These are phyloP conservation scores for Tenodera sinensis DNA, from an alignment of 2,888 invertebrate species.

Conservation along the genomic window DNA sequence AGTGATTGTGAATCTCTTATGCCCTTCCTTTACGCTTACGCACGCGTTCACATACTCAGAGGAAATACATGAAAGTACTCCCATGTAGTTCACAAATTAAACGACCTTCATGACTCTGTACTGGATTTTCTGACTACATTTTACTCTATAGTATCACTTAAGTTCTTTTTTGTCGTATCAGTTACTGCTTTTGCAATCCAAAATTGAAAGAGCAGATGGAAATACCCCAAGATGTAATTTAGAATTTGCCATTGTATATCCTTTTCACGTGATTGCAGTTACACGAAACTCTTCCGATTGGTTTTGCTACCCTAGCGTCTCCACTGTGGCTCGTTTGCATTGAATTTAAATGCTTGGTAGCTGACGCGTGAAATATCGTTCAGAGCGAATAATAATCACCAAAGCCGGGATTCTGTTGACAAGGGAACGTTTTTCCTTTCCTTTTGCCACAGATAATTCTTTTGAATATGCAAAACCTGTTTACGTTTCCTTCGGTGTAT, in stretches of 20 bases:
- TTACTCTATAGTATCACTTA: not conserved
- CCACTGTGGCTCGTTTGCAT: not conserved
- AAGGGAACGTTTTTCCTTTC: not conserved
- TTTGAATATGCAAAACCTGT: not conserved
- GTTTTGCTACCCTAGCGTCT: not conserved
- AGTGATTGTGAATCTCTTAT: too few species aligned
- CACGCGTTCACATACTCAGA: not conserved
- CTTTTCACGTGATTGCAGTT: not conserved
- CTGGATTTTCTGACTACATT: not conserved
- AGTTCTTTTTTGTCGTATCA: not conserved
- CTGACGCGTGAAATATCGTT: not conserved
- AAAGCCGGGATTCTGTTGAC: not conserved
- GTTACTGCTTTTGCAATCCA: not conserved
- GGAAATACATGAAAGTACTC: not conserved
- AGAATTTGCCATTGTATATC: not conserved
- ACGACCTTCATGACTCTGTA: not conserved
- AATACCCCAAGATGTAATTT: not conserved
- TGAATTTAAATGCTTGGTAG: not conserved
- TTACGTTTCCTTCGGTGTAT: not conserved
- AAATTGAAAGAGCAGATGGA: not conserved
- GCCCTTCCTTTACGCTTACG: too few species aligned
- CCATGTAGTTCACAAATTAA: not conserved
- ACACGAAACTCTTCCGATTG: not conserved
- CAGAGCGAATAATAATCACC: not conserved
- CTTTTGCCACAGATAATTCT: not conserved